A percentile compares a stretch with the other conserved stretches of the same genome.
phyloP scores from a whole-genome alignment of 2,797 vertebrate species.

The Onychomys leucogaster region DNA sequence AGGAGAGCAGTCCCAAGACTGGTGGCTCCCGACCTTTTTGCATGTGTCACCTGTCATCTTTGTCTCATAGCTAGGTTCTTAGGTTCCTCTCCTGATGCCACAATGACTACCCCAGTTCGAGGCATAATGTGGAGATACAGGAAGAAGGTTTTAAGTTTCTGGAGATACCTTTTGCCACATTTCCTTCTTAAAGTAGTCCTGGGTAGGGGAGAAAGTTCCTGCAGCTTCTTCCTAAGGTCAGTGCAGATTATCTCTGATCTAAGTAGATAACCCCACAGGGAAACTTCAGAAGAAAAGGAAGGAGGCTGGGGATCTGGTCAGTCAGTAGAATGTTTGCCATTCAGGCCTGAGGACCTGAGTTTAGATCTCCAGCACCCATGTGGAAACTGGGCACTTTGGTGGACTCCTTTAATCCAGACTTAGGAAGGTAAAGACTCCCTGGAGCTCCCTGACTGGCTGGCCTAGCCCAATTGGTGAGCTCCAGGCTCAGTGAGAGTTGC shows the following conservation, averaged over 20 bases:
- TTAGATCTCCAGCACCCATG: neutral
- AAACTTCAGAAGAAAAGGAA: neutral
- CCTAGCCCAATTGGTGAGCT: neutral
- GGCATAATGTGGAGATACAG: neutral
- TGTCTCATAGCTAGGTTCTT: neutral
- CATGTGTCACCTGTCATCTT: neutral
- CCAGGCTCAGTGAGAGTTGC: neutral
- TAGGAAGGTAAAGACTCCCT: neutral
- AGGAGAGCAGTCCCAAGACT: slow-evolving; percentile 4
- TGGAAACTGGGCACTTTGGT: neutral
- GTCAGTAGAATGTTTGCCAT: neutral
- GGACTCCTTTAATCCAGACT: neutral
- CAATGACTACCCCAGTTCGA: slow-evolving; percentile 26
- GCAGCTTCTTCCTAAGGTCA: slow-evolving; percentile 1
- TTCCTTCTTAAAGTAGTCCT: slow-evolving; percentile 10
- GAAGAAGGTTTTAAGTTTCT: slow-evolving; percentile 55
- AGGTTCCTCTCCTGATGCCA: neutral
- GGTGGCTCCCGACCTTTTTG: neutral
- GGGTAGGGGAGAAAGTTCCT: slow-evolving; percentile 34
- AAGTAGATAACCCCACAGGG: neutral
- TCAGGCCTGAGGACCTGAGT: neutral
- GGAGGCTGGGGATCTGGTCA: neutral
- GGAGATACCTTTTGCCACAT: slow-evolving; percentile 30
- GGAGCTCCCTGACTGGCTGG: neutral
- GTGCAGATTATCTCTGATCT: neutral